Evolutionary conservation across 2,888 invertebrate species (phyloP).

Genomic region (Invenusta paracnida): DNA sequence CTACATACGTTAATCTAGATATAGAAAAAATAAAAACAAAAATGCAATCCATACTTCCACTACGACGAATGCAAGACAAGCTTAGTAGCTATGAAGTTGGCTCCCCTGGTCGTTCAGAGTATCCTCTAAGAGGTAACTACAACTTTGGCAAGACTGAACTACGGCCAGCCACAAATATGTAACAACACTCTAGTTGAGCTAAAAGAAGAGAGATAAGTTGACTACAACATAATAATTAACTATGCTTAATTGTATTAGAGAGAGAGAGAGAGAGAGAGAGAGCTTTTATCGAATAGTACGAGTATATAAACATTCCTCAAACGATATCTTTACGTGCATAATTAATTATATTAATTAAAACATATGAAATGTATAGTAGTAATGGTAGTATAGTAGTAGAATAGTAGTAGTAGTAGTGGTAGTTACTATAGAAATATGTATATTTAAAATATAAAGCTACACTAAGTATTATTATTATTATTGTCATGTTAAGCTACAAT

Average conservation of each 20-base stretch:
- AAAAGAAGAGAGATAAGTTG: not conserved
- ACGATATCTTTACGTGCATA: not conserved
- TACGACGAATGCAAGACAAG: slow-evolving; percentile 21
- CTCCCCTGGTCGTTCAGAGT: not conserved
- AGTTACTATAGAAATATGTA: not conserved
- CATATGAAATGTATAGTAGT: too few relatives aligned
- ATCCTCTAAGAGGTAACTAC: not conserved
- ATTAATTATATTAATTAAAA: not conserved
- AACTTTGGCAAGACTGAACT: slow-evolving; percentile 1
- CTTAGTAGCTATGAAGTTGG: slow-evolving; percentile 21
- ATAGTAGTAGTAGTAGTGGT: not conserved
- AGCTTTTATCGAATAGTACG: not conserved
- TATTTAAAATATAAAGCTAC: not conserved
- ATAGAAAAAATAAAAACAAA: not conserved
- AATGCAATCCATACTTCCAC: slow-evolving; percentile 13
- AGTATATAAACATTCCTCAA: not conserved
- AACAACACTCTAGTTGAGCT: not conserved
- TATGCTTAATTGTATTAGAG: not conserved
- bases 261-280: too few relatives aligned
- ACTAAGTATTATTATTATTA: slow-evolving; percentile 7
- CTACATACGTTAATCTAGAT: too few relatives aligned
- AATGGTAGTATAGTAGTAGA: not conserved
- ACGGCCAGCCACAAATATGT: slow-evolving; percentile 5
- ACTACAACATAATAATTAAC: not conserved
- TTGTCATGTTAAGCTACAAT: not conserved